Evolutionary conservation across 1,140 invertebrate species (phyloP).

Genomic region (Heterodera carotae): DNA sequence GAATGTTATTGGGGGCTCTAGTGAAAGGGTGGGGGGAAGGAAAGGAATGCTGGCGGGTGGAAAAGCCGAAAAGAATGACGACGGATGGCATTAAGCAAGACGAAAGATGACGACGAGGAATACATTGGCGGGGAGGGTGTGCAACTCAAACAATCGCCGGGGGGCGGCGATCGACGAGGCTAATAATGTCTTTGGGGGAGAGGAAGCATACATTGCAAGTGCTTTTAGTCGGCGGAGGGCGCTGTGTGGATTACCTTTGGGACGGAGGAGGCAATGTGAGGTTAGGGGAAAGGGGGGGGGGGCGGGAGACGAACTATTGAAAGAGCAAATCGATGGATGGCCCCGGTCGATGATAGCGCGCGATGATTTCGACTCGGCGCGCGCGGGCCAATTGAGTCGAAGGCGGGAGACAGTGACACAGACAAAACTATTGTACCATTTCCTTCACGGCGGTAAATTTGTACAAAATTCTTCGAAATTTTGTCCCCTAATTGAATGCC

Average conservation of each 20-base stretch:
- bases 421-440: too few species aligned
- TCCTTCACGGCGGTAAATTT: too few species aligned
- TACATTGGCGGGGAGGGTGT: neutral
- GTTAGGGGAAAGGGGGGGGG: too few species aligned
- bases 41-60: neutral
- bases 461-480: too few species aligned
- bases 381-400: too few species aligned
- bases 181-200: neutral
- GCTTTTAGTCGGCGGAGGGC: too few species aligned
- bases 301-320: neutral
- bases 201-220: too few species aligned
- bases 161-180: neutral
- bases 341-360: neutral
- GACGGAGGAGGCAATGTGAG: too few species aligned
- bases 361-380: neutral
- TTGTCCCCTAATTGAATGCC: too few species aligned
- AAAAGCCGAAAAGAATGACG: neutral
- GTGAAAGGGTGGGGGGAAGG: neutral
- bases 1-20: neutral
- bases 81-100: neutral
- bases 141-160: constrained; percentile 11
- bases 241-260: too few species aligned
- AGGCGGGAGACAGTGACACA: too few species aligned
- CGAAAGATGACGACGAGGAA: neutral
- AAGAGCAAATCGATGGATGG: neutral